phyloP scores from a whole-genome alignment of 2,888 invertebrate genomes.

The Heliconius ethilla region DNA sequence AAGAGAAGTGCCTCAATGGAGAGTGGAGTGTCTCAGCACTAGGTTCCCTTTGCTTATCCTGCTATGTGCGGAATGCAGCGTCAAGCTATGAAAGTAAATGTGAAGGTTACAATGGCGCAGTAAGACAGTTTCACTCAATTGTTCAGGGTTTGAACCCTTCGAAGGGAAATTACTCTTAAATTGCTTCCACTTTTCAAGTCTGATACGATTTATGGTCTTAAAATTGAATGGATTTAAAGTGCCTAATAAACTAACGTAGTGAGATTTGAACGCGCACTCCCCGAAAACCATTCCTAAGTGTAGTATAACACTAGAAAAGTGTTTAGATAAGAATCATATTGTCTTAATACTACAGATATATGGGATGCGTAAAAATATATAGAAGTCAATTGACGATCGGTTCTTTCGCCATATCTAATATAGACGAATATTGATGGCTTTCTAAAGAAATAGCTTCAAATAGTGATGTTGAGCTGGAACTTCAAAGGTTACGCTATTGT shows the following conservation, averaged over 20 bases:
- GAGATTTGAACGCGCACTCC: background rate
- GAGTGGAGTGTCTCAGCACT: too few species aligned
- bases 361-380: background rate
- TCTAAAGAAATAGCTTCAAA: slow-evolving; percentile 39
- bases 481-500: slow-evolving; percentile 40
- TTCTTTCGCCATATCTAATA: slow-evolving; percentile 34
- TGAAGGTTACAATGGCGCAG: too few species aligned
- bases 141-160: too few species aligned
- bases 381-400: background rate
- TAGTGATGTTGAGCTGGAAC: slow-evolving; percentile 42
- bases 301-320: background rate
- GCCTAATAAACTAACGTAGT: background rate
- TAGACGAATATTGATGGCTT: slow-evolving; percentile 51
- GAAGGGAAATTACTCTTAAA: too few species aligned
- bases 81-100: background rate
- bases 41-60: too few species aligned
- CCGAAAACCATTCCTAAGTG: background rate
- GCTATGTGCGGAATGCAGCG: background rate
- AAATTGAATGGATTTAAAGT: background rate
- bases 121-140: too few species aligned
- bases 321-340: background rate
- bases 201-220: background rate
- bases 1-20: too few species aligned
- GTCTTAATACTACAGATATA: background rate
- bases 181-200: background rate